Evolutionary conservation across 2,888 invertebrate genomes (phyloP), one percentile per base, ranked within the genome.

Genomic region (Sinodicranocentrus sp.): DNA sequence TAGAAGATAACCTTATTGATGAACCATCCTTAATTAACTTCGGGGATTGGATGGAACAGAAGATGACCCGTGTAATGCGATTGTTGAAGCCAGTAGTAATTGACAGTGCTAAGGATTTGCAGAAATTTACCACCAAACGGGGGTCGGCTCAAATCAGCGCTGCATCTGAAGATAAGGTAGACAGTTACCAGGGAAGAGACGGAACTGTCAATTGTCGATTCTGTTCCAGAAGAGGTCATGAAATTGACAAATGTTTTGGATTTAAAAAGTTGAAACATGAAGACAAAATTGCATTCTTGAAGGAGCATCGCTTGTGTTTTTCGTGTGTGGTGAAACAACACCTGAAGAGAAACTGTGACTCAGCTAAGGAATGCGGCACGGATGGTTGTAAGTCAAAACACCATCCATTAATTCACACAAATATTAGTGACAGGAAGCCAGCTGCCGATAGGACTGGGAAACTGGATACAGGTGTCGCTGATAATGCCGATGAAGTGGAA

Each of bases 311-410:
- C 1, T n/a, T 54, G 6, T 72, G 71, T 21, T 54, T 28, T 26
- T 6, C 10, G 1, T 72, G 71, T 21, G 15, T 72, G 17, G 13
- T 25, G 23, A 8, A 10, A 1, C n/a, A 52, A 8, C 71, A 72
- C 21, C 21, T 13, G 21, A 39, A 8, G 13, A 6, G 15, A 2
- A 48, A 15, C 6, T 75, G 75, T 19, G 2, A 10, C 6, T 8
- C 13, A 6, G 1, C 13, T 3, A 75, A 43, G 10, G 26, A 23
- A 17, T 75, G 75, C 25, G 63, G 63, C 1, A 25, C 25, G 13
- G 48, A 75, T 2, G 48, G 44, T 2, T 75, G 75, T 17, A 23
- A 23, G 10, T n/a, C 44, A 10, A 43, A 28, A 21, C 75, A 75
- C 15, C 75, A 75, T 48, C 25, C 25, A 1, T 19, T 61, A 25